Evolutionary conservation across 2,797 vertebrate species (phyloP).

Genomic region (Sebastes hubbsi): DNA sequence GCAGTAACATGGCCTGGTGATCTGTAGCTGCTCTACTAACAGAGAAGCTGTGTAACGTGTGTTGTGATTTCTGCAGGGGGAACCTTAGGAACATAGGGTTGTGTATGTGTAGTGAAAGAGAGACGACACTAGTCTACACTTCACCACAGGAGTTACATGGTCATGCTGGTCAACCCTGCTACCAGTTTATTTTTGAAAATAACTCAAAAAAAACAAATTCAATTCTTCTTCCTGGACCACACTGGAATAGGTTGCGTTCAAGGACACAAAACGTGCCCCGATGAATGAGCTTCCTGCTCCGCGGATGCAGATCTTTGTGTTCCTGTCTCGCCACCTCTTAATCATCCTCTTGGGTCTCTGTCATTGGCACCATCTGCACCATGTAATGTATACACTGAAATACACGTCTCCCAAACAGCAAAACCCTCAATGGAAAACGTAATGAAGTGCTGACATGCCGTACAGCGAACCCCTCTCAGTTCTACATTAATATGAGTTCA

Average conservation of each 20-base stretch:
- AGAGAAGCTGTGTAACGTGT: slow-evolving; percentile 20
- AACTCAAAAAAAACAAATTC: slow-evolving; percentile 44
- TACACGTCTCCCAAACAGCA: slow-evolving; percentile 18
- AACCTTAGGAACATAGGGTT: neutral
- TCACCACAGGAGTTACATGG: neutral
- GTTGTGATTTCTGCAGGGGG: slow-evolving; percentile 45
- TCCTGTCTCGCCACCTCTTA: slow-evolving; percentile 34
- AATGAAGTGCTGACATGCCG: slow-evolving; percentile 50
- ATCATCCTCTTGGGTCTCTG: slow-evolving; percentile 31
- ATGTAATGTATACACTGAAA: slow-evolving; percentile 56
- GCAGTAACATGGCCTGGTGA: slow-evolving; percentile 7
- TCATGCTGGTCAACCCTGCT: neutral
- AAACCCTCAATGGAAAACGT: neutral
- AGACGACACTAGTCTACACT: neutral
- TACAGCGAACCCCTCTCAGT: neutral
- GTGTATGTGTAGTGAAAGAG: slow-evolving; percentile 7
- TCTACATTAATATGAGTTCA: slow-evolving; percentile 9
- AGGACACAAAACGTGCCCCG: slow-evolving; percentile 22
- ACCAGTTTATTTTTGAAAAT: slow-evolving; percentile 52
- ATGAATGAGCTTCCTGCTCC: slow-evolving; percentile 24
- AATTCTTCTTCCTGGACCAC: slow-evolving; percentile 9
- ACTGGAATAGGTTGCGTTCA: slow-evolving; percentile 48
- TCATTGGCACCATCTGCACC: slow-evolving; percentile 47
- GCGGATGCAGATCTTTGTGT: slow-evolving; percentile 22
- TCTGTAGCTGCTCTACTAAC: slow-evolving; percentile 8